Base-by-base conservation (phyloP, 2,113 vertebrate species). In the Thymallus thymallus region DNA sequence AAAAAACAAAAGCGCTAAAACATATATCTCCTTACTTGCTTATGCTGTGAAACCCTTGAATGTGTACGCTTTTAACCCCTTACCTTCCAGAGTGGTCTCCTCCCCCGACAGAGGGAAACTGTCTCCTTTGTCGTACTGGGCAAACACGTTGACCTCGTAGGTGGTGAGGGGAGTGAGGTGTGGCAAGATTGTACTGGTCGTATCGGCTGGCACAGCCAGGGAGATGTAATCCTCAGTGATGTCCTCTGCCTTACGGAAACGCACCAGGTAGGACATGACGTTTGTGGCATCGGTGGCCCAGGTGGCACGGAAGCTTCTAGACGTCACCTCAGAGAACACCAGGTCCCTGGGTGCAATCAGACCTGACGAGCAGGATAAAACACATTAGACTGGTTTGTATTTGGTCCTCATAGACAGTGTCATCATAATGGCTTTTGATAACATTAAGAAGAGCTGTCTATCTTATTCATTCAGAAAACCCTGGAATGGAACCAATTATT, bases 71-170 rank as follows among this genome's bases (percentile, higher is more conserved):
- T 64, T 41, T 20, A 5, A 66, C 23, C 0, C 72, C 63, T 77
- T 78, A 98, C 98, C 96, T 95, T 98, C 96, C 51, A 94, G 91
- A 0, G 98, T 99, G 46, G 95, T 98, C 84, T 98, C 96, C 70
- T 97, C 92, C 63, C 97, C 97, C 24, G 88, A 87, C 76, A 97
- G 78, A 12, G 97, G 89, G 73, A 94, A 90, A 58, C 98, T 98
- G 79, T 97, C 96, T 78, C 96, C 97, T 71, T 94, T 95, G 0
- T 95, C 95, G 48, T 98, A 99, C 78, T 98, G 96, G 14, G 97
- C 92, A 64, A 96, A 94, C 81, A 99, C 96, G 4, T 94, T 95
- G 81, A 99, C 95, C 71, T 95, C 73, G 0, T 99, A 99, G 41
- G 94, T 84, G 9, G 98, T 99, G 84, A 98, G 85, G 3, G 97